phyloP scores from a whole-genome alignment of 2,888 invertebrate species.

The Barypeithes pellucidus region DNA sequence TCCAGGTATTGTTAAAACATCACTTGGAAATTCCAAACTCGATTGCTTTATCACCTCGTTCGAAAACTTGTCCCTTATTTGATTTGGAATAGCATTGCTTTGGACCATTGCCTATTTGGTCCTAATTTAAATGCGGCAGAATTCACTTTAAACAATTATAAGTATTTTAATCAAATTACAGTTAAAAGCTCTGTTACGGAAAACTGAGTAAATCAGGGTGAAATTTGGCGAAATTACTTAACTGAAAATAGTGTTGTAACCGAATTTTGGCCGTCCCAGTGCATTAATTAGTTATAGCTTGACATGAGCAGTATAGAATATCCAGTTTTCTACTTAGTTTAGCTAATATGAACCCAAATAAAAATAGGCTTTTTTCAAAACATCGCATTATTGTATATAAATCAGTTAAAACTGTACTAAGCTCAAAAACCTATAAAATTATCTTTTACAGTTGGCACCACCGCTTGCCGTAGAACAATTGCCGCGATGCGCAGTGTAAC shows the following conservation, averaged over 20 bases:
- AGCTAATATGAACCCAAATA: no score
- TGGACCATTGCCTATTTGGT: neutral
- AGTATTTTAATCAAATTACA: constrained; percentile 26
- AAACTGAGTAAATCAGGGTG: constrained; percentile 36
- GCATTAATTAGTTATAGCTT: constrained; percentile 11
- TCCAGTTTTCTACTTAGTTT: neutral
- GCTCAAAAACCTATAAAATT: no score
- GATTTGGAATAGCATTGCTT: neutral
- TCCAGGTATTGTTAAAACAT: no score
- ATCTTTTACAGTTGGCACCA: no score
- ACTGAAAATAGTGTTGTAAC: constrained; percentile 31
- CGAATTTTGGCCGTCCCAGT: constrained; percentile 9
- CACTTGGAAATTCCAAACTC: no score
- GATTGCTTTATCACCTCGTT: no score
- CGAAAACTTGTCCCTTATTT: neutral
- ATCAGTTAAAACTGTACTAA: no score
- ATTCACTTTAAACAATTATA: constrained; percentile 38
- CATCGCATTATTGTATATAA: no score
- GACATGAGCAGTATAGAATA: neutral
- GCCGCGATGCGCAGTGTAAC: no score
- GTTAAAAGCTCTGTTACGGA: constrained; percentile 36
- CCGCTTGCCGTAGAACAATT: no score
- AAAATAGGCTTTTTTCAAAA: no score
- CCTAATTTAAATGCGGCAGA: constrained; percentile 29
- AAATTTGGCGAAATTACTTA: constrained; percentile 26